Evolutionary conservation across 2,888 invertebrate genomes (phyloP).

Genomic region (Oligia strigilis): DNA sequence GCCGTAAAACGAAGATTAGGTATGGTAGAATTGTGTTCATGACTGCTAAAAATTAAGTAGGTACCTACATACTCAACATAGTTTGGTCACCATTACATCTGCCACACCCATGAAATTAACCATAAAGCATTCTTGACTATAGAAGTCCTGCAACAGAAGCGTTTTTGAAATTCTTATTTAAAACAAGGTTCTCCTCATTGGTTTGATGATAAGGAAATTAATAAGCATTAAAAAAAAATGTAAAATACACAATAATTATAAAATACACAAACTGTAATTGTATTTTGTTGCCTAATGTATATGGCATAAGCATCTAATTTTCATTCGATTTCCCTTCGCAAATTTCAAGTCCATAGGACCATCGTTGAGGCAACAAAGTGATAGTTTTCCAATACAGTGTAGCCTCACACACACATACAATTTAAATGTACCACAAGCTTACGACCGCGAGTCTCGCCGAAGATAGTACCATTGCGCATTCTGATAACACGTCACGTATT

Average conservation of each 20-base stretch:
- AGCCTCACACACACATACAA: conserved; percentile 77
- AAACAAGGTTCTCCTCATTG: not conserved
- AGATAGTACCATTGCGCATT: conserved; percentile 83
- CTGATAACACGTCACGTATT: conserved; percentile 88
- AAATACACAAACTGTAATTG: not conserved
- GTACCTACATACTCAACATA: not conserved
- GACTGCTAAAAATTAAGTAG: not conserved
- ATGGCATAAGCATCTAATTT: conserved; percentile 40
- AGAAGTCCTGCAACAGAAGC: not conserved
- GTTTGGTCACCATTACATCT: not conserved
- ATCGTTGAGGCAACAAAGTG: conserved; percentile 74
- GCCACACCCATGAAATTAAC: not conserved
- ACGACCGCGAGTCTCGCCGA: conserved; percentile 75
- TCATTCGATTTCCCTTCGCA: conserved; percentile 59
- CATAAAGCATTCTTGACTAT: not conserved
- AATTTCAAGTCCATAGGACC: conserved; percentile 59
- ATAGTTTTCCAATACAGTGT: conserved; percentile 84
- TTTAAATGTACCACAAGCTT: conserved; percentile 83
- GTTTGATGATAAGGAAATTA: not conserved
- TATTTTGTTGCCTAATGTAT: not conserved
- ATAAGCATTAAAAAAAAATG: not conserved
- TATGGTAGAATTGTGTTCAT: not conserved
- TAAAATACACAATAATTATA: no score
- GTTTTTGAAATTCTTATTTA: not conserved
- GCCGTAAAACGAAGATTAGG: not conserved